A percentile compares a stretch with the other conserved stretches of the same genome.
These are phyloP conservation scores for Orthonevra nobilis DNA, from an alignment of 2,888 invertebrate species.

Conservation along the genomic window DNA sequence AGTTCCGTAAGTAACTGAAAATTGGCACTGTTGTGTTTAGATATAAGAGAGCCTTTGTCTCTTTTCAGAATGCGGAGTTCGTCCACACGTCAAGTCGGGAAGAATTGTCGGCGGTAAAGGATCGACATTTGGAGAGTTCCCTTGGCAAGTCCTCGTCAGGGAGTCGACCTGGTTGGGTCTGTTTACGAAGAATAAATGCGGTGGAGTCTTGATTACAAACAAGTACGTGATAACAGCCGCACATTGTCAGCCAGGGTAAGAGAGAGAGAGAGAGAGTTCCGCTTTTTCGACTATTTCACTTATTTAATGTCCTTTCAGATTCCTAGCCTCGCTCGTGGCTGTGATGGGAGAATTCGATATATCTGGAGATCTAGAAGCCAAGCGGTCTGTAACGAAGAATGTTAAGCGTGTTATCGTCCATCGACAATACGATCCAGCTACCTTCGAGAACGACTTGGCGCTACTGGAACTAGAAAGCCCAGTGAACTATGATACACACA, in stretches of 20 bases:
- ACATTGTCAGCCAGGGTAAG: slow-evolving; percentile 95
- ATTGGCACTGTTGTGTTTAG: slow-evolving; percentile 72
- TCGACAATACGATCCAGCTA: slow-evolving; percentile 92
- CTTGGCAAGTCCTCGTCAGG: slow-evolving; percentile 95
- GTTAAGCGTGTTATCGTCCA: slow-evolving; percentile 94
- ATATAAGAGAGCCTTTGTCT: slow-evolving; percentile 49
- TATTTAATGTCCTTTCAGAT: slow-evolving; percentile 79
- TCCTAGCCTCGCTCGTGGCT: slow-evolving; percentile 93
- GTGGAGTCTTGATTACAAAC: slow-evolving; percentile 94
- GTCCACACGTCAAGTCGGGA: slow-evolving; percentile 89
- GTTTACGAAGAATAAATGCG: slow-evolving; percentile 97
- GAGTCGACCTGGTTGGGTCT: slow-evolving; percentile 96
- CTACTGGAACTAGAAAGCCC: slow-evolving; percentile 91
- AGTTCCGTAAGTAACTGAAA: slow-evolving; percentile 79
- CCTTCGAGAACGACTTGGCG: slow-evolving; percentile 95
- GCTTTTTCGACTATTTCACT: not conserved
- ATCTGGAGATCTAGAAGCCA: slow-evolving; percentile 90
- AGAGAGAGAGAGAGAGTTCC: rapidly evolving
- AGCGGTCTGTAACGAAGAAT: slow-evolving; percentile 89
- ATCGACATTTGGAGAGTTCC: slow-evolving; percentile 92
- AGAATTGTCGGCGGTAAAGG: slow-evolving; percentile 95
- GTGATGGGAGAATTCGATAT: slow-evolving; percentile 96
- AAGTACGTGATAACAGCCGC: slow-evolving; percentile 95
- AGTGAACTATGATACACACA: slow-evolving; percentile 91
- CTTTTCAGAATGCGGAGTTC: slow-evolving; percentile 90